These are phyloP conservation scores for Smutsia temminckii DNA, from an alignment of 2,797 vertebrate genomes.

Conservation along the genomic window DNA sequence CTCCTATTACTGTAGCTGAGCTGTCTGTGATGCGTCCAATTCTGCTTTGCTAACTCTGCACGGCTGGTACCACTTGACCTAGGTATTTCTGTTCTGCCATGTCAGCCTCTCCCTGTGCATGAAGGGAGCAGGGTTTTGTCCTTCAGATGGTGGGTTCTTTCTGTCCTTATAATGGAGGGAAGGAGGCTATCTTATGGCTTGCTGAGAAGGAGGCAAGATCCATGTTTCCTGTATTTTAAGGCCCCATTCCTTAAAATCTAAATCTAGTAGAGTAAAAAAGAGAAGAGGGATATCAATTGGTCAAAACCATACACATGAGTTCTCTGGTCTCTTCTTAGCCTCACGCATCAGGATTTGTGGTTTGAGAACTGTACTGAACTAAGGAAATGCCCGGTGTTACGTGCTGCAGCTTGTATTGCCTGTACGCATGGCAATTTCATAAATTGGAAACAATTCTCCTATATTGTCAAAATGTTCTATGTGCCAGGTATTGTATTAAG, in stretches of 20 bases:
- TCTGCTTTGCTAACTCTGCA: conserved; percentile 72
- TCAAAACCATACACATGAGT: not conserved
- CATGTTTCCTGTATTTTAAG: not conserved
- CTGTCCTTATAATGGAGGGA: not conserved
- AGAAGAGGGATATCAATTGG: not conserved
- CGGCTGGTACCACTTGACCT: conserved; percentile 67
- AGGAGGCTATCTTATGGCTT: not conserved
- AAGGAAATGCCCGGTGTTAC: not conserved
- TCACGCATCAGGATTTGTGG: not conserved
- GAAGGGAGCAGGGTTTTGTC: conserved; percentile 16
- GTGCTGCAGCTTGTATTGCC: not conserved
- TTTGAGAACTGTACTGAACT: not conserved
- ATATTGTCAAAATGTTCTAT: not conserved
- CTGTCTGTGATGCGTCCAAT: conserved; percentile 63
- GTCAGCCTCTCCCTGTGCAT: conserved; percentile 60
- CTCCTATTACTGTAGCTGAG: conserved; percentile 68
- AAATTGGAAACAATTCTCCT: not conserved
- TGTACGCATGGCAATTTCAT: not conserved
- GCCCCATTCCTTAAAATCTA: not conserved
- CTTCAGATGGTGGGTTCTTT: conserved; percentile 51
- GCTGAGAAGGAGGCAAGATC: not conserved
- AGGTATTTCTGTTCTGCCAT: conserved; percentile 74
- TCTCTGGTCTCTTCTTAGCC: not conserved
- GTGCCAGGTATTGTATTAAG: not conserved
- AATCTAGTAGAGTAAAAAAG: not conserved